Base-by-base conservation (phyloP, 2,797 vertebrate genomes). In the Rhinatrema bivittatum region DNA sequence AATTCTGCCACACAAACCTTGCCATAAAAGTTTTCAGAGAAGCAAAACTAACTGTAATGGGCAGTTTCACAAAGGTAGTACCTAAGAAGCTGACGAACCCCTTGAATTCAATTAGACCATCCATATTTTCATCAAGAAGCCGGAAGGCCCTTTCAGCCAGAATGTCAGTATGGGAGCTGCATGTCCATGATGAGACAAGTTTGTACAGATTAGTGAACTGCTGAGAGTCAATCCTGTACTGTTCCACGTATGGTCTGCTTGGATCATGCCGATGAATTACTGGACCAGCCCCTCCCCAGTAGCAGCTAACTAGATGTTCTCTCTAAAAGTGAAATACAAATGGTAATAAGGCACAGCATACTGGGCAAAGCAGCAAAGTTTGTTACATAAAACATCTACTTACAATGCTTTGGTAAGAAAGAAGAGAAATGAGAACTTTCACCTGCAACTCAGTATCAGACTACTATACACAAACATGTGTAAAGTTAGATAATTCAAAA, bases 241-340 rank as follows among this genome's bases (percentile, higher is more conserved):
- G 88, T 63, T 97, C 91, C 0, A 78, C 63, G 2, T 86, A 91
- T 4, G 86, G 78, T 39, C 78, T 51, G 21, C 80, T 79, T 5
- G 85, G 78, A 62, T 89, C 85, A 0, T 87, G 81, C 6, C 79
- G 72, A 8, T 60, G 70, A 12, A 72, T 51, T 1, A 50, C 40
- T 0, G 15, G 68, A 35, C 48, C 63, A 0, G 56, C 58, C 29
- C 60, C 67, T 0, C 89, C 91, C 95, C 94, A 99, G 72, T 99
- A 99, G 40, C 93, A 86, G 51, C 74, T 88, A 58, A 96, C 77
- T 32, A 97, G 72, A 59, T 98, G 89, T 27, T 96, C 91, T 15
- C 87, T 84, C 95, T 98, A 50, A 16, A 30, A 49, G 27, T 12
- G 27, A 37, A 39, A 32, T 23, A 3, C 20, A 18, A 5, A 9